A percentile compares a stretch with the other conserved stretches of the same genome.
Conservation (phyloP, 2,113 vertebrate genomes). For the Isichthys henryi region DNA sequence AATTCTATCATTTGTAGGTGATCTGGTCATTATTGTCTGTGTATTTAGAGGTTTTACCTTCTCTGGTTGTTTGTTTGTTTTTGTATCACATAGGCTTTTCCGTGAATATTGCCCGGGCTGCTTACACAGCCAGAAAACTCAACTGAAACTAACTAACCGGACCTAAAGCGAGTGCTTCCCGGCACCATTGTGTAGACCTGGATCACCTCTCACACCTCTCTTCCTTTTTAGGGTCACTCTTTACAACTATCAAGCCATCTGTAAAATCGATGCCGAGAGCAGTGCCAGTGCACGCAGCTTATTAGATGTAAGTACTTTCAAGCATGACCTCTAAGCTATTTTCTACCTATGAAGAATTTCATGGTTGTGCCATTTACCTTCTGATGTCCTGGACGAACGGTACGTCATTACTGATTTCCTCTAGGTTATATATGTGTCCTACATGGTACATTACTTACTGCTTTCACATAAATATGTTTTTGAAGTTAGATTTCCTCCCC, state of each 20-base stretch:
- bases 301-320: conserved; percentile 76
- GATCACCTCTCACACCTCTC: conserved; percentile 25
- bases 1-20: background rate
- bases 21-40: background rate
- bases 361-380: background rate
- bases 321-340: background rate
- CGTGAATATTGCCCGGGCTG: background rate
- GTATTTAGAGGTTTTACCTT: background rate
- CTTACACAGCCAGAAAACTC: background rate
- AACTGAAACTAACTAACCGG: background rate
- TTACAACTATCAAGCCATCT: conserved; percentile 96
- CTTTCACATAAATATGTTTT: background rate
- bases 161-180: background rate
- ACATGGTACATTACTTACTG: background rate
- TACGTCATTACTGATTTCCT: background rate
- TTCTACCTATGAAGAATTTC: background rate
- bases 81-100: background rate
- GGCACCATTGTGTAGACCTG: background rate
- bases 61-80: background rate
- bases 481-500: background rate
- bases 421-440: background rate
- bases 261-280: conserved; percentile 84
- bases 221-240: conserved; percentile 76
- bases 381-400: background rate
- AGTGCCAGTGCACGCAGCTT: conserved; percentile 81